Percentiles rank a stretch among this genome's conserved stretches.
Conservation (phyloP, 2,113 vertebrate genomes). For the Boulengeromyrus knoepffleri region DNA sequence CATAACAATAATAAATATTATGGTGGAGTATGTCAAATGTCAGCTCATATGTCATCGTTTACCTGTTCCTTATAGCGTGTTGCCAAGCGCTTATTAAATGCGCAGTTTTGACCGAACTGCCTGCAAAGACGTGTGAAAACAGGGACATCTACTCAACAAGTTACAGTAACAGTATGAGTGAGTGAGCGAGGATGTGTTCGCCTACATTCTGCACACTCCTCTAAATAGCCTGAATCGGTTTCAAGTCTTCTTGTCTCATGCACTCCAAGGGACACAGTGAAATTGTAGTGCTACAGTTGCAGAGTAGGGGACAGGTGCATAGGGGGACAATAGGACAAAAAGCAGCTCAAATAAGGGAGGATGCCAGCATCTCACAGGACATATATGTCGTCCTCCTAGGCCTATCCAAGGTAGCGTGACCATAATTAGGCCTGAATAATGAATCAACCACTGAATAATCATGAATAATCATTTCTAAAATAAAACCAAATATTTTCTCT, state of each 20-base stretch:
- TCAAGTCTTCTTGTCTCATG: background rate
- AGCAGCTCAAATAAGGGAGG: background rate
- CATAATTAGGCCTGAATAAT: conserved; percentile 60
- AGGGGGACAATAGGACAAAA: background rate
- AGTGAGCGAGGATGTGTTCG: background rate
- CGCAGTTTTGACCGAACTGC: background rate
- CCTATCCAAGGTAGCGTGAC: conserved; percentile 25
- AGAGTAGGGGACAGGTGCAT: background rate
- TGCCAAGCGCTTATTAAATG: background rate
- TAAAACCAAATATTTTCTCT: conserved; percentile 9
- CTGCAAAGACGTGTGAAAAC: background rate
- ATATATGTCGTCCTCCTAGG: conserved; percentile 17
- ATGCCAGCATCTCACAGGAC: conserved; percentile 37
- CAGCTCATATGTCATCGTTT: background rate
- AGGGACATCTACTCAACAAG: background rate
- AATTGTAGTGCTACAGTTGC: background rate
- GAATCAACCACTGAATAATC: conserved; percentile 40
- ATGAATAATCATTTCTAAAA: conserved; percentile 52
- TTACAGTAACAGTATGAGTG: background rate
- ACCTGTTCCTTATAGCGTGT: background rate
- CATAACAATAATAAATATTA: background rate
- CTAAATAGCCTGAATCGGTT: background rate
- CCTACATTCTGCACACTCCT: background rate
- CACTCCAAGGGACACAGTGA: background rate
- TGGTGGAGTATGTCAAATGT: background rate